Evolutionary conservation across 2,888 invertebrate genomes (phyloP), one percentile per base, ranked within the genome.

Genomic region (Epirrita christyi): DNA sequence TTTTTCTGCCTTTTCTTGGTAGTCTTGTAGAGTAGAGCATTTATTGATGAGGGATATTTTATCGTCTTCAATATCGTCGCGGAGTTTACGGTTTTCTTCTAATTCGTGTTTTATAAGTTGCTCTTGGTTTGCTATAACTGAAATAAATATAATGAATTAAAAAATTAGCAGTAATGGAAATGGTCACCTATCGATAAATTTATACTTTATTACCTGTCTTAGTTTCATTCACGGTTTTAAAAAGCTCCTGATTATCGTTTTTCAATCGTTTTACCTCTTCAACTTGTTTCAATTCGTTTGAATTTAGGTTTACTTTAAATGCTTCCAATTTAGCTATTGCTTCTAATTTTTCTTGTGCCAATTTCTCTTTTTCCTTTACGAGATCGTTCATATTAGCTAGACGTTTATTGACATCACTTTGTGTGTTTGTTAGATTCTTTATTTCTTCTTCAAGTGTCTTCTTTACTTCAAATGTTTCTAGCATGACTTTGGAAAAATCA

Each of bases 41-140:
- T 83, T 82, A 60, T 79, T 77, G 7, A 64, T 47, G 1, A 82
- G 55, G 14, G 67, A 72, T 2, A 76, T 34, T 68, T 80, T 82
- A 32, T 84, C 80, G n/a, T 67, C 66, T 45, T 59, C 70, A 15
- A 65, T 61, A 29, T 76, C 70, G 41, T 79, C 73, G 14, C 64
- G 63, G 4, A 75, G 63, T 41, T 75, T 67, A n/a, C 72, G 65
- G 13, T 78, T 74, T 50, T 75, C 67, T 43, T 78, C 68, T 27
- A 73, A 61, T 51, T 78, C 75, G 4, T 67, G 72, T 63, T 81
- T 71, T 7, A 83, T 66, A 13, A 67, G 65, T 37, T 78, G 67
- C 66, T 86, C 78, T 36, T 85, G 61, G 34, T 76, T 73, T 4
- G 55, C 55, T 49, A 86, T 77, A 0, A 75, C 87, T 88, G 71